These are phyloP conservation scores for Timema cristinae DNA, from an alignment of 2,888 invertebrate genomes.

Conservation along the genomic window DNA sequence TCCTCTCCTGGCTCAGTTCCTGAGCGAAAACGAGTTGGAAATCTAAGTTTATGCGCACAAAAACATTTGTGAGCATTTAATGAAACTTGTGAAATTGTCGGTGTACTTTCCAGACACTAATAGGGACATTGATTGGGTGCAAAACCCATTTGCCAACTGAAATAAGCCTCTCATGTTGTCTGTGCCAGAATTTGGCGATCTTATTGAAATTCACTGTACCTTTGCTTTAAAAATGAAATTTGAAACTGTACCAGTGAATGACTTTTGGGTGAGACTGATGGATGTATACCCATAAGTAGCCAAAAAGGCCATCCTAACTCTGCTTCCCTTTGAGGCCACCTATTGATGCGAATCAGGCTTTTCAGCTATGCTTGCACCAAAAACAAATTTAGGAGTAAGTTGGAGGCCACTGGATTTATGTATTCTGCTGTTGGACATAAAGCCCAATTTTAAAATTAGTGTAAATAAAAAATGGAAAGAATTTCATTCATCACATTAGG, in stretches of 20 bases:
- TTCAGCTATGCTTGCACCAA: not conserved
- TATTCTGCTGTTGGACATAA: not conserved
- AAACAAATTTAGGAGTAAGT: not conserved
- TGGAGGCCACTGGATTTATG: not conserved
- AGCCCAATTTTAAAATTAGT: constrained; percentile 6
- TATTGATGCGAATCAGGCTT: constrained; percentile 1
- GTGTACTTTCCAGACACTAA: not conserved
- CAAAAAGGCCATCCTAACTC: not conserved
- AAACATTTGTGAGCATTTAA: not conserved
- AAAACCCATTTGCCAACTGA: not conserved
- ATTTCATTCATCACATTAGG: not conserved
- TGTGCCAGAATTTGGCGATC: not conserved
- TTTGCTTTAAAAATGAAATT: not conserved
- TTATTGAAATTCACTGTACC: not conserved
- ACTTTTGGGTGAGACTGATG: constrained; percentile 3
- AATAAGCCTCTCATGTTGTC: not conserved
- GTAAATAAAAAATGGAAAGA: not conserved
- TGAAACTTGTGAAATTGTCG: not conserved
- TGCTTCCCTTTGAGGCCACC: not conserved
- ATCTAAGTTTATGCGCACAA: not conserved
- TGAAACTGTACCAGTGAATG: not conserved
- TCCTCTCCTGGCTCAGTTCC: not conserved
- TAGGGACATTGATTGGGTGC: not conserved
- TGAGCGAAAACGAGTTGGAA: not conserved
- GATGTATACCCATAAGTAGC: not conserved